Conservation (phyloP, 2,113 vertebrate species). For the Cacatua alba region DNA sequence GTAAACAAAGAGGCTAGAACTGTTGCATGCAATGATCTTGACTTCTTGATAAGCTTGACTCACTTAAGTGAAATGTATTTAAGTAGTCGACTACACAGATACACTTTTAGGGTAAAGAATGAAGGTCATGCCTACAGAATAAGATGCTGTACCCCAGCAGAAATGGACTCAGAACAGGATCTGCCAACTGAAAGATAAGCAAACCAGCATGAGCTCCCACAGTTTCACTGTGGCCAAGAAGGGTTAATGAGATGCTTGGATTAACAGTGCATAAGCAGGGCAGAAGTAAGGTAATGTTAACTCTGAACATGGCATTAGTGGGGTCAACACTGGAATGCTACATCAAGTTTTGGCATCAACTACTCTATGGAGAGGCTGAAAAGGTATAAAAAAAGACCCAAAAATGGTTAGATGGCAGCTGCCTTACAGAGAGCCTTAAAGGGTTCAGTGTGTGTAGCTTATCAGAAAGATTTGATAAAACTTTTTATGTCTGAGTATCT, state of each 20-base stretch:
- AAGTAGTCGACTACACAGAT: background rate
- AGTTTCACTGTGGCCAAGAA: background rate
- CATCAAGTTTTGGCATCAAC: background rate
- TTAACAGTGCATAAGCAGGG: background rate
- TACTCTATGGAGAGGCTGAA: background rate
- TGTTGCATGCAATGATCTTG: background rate
- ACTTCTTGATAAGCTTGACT: conserved; percentile 17
- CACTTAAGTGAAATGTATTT: conserved; percentile 8
- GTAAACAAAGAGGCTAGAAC: conserved; percentile 30
- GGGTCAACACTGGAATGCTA: background rate
- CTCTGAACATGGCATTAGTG: background rate
- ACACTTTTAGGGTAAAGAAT: background rate
- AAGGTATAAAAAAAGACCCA: background rate
- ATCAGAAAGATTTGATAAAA: background rate
- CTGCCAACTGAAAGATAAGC: background rate
- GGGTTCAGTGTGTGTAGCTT: background rate
- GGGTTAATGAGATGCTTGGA: conserved; percentile 14
- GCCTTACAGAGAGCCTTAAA: background rate
- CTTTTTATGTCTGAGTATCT: background rate
- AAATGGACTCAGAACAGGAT: background rate
- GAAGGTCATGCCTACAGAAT: background rate
- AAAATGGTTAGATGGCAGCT: background rate
- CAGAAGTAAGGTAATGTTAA: background rate
- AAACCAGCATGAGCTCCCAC: background rate
- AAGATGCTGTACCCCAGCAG: background rate